Evolutionary conservation across 1,140 invertebrate genomes (phyloP).

Genomic region (Bombus sibiricus): DNA sequence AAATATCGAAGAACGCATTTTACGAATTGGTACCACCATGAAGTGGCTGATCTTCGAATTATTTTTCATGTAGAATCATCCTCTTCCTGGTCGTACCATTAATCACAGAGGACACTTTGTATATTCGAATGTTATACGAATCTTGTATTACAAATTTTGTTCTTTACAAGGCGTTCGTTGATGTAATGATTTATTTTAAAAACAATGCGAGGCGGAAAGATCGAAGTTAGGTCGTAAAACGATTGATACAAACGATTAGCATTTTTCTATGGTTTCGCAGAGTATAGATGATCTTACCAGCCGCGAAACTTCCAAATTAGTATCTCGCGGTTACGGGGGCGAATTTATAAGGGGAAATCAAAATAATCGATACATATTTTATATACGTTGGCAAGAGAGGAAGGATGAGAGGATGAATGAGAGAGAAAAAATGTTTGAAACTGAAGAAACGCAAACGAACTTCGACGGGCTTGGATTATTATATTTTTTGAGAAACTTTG

Average conservation of each 20-base stretch:
- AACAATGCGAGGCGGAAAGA: not conserved
- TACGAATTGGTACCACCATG: not conserved
- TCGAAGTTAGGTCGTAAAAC: not conserved
- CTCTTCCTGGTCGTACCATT: no score
- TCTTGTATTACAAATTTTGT: not conserved
- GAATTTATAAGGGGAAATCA: constrained; percentile 23
- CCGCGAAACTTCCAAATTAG: not conserved
- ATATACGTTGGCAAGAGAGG: constrained; percentile 33
- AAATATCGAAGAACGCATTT: not conserved
- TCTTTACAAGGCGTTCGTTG: not conserved
- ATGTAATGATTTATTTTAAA: not conserved
- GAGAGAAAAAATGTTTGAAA: constrained; percentile 4
- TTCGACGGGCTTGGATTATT: not conserved
- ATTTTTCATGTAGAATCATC: not conserved
- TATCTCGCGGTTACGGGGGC: not conserved
- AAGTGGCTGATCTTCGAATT: not conserved
- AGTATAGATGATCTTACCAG: no score
- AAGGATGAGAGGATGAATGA: constrained; percentile 25
- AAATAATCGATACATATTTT: constrained; percentile 47
- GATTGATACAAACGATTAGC: no score
- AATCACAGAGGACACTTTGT: no score
- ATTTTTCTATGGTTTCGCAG: not conserved
- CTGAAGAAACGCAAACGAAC: not conserved
- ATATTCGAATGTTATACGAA: no score
- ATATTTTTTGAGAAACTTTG: constrained; percentile 14